Percentiles rank a stretch among this genome's conserved stretches.
Evolutionary conservation across 1,140 invertebrate species (phyloP).

Genomic region (Brachionus sp.): DNA sequence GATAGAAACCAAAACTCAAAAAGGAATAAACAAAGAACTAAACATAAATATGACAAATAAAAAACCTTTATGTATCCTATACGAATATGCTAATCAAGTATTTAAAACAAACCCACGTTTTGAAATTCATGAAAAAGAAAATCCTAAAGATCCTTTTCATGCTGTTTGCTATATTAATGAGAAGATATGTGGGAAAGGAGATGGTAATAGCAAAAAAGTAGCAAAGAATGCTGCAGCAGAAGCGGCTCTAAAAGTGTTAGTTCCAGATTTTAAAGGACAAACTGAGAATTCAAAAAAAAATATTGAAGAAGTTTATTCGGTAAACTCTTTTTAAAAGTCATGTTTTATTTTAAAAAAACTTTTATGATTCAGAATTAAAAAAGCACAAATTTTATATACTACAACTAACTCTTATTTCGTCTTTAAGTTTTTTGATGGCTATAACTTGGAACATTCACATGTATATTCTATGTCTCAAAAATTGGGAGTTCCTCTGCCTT

Average conservation of each 20-base stretch:
- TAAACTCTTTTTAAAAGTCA: neutral
- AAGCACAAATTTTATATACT: too few relatives aligned
- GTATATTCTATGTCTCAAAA: slow-evolving; percentile 88
- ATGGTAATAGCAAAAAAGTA: slow-evolving; percentile 87
- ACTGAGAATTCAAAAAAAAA: slow-evolving; percentile 42
- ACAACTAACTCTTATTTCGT: neutral
- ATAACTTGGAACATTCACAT: slow-evolving; percentile 84
- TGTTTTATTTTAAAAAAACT: too few relatives aligned
- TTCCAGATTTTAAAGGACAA: slow-evolving; percentile 76
- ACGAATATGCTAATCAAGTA: slow-evolving; percentile 91
- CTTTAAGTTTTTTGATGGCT: slow-evolving; percentile 82
- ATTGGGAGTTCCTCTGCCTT: slow-evolving; percentile 88
- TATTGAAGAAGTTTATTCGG: slow-evolving; percentile 30
- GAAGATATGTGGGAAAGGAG: slow-evolving; percentile 84
- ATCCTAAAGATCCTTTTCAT: slow-evolving; percentile 84
- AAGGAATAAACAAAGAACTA: slow-evolving; percentile 33
- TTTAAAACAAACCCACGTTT: slow-evolving; percentile 87
- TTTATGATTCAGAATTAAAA: too few relatives aligned
- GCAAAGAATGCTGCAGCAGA: slow-evolving; percentile 87
- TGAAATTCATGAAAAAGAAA: slow-evolving; percentile 86
- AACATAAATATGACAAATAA: slow-evolving; percentile 53
- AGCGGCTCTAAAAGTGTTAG: slow-evolving; percentile 82
- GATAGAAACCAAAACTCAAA: slow-evolving; percentile 41
- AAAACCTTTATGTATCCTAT: slow-evolving; percentile 84
- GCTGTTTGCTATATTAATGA: slow-evolving; percentile 85